These are phyloP conservation scores for Ylistrum balloti DNA, from an alignment of 1,140 invertebrate genomes.

Conservation along the genomic window DNA sequence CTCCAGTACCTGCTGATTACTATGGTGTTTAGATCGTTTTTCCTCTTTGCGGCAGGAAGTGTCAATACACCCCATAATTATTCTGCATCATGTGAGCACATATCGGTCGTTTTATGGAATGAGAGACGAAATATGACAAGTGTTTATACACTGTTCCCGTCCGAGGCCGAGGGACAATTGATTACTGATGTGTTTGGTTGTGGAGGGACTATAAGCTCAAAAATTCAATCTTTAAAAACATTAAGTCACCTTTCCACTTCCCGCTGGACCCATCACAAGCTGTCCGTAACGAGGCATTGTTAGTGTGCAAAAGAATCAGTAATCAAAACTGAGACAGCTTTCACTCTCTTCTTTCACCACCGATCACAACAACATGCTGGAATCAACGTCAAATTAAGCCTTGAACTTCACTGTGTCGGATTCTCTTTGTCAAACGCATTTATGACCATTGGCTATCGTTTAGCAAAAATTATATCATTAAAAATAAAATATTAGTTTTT, in stretches of 20 bases:
- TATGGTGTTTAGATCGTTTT: too few species aligned
- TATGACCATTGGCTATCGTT: neutral
- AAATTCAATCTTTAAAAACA: neutral
- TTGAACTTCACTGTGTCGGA: neutral
- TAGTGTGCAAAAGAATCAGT: neutral
- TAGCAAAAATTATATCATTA: neutral
- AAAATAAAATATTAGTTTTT: too few species aligned
- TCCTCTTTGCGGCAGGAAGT: too few species aligned
- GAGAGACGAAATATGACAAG: too few species aligned
- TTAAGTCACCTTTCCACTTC: constrained; percentile 92
- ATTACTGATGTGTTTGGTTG: too few species aligned
- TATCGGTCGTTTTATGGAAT: too few species aligned
- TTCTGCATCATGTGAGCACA: too few species aligned
- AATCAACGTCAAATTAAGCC: constrained; percentile 32
- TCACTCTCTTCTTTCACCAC: neutral
- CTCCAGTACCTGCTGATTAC: too few species aligned
- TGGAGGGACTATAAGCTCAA: too few species aligned
- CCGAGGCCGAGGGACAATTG: too few species aligned
- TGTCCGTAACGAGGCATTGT: constrained; percentile 90
- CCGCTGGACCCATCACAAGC: constrained; percentile 96
- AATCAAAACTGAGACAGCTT: neutral
- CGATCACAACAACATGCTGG: constrained; percentile 20
- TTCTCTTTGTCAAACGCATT: neutral
- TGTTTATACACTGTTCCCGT: too few species aligned
- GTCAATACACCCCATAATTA: too few species aligned